Evolutionary conservation across 2,888 invertebrate species (phyloP).

Genomic region (Hyalella azteca): DNA sequence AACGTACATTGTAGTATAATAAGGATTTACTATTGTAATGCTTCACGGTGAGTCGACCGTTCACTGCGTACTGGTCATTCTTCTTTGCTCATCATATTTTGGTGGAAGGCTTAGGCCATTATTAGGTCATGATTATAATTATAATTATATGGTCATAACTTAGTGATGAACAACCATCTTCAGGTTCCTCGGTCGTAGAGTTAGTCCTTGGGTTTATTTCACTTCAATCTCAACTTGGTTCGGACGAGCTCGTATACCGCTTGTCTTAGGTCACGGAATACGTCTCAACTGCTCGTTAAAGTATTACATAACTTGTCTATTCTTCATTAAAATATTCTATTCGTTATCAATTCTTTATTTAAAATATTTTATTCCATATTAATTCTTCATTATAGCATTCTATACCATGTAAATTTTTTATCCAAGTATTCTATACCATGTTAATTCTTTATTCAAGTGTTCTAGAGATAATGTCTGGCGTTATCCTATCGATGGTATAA

Average conservation of each 20-base stretch:
- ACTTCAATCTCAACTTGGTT: too few species aligned
- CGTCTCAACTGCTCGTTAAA: too few species aligned
- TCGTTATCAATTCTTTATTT: neutral
- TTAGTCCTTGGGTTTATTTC: too few species aligned
- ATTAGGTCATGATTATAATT: neutral
- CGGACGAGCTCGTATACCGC: too few species aligned
- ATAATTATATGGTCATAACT: too few species aligned
- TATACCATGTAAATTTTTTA: neutral
- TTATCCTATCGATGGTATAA: neutral
- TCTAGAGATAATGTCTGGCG: neutral
- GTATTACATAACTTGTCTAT: too few species aligned
- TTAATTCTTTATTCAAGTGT: neutral
- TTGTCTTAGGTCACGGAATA: too few species aligned
- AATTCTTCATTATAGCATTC: neutral
- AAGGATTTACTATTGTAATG: constrained; percentile 1
- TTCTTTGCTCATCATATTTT: neutral
- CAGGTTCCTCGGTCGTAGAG: too few species aligned
- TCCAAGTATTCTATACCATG: neutral
- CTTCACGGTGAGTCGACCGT: neutral
- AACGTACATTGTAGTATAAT: constrained; percentile 29
- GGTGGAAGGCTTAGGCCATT: neutral
- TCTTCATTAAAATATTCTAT: too few species aligned
- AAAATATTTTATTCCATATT: neutral
- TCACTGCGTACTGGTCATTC: neutral
- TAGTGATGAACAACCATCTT: too few species aligned